Evolutionary conservation across 2,888 invertebrate species (phyloP).

Genomic region (Drosophila suboccidentalis): DNA sequence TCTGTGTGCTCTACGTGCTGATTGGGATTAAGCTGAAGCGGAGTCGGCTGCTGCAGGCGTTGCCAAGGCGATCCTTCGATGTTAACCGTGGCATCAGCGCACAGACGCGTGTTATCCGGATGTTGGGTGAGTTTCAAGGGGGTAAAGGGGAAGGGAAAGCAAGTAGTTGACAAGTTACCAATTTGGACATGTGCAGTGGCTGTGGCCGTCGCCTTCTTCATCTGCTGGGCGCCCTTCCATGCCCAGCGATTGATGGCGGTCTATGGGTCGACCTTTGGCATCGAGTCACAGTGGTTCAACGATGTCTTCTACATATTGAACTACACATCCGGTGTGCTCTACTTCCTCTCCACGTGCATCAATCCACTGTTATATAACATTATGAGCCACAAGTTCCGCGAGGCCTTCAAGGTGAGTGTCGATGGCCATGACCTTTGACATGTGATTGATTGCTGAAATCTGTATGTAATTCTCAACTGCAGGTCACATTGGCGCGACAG

Average conservation of each 20-base stretch:
- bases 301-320: slow-evolving; percentile 89
- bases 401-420: slow-evolving; percentile 88
- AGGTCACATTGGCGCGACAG: slow-evolving; percentile 85
- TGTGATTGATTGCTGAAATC: not conserved
- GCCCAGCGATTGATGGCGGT: slow-evolving; percentile 94
- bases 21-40: slow-evolving; percentile 91
- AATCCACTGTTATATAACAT: slow-evolving; percentile 90
- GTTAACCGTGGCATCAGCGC: slow-evolving; percentile 87
- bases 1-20: slow-evolving; percentile 92
- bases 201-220: slow-evolving; percentile 92
- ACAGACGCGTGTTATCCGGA: slow-evolving; percentile 91
- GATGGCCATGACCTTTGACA: not conserved
- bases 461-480: slow-evolving; percentile 1
- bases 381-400: slow-evolving; percentile 90
- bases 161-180: slow-evolving; percentile 5
- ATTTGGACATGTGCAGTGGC: slow-evolving; percentile 89
- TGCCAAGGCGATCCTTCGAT: slow-evolving; percentile 86
- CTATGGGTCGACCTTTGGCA: slow-evolving; percentile 87
- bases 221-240: slow-evolving; percentile 97
- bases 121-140: slow-evolving; percentile 88
- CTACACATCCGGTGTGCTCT: slow-evolving; percentile 89
- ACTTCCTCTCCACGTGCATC: slow-evolving; percentile 90
- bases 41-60: slow-evolving; percentile 88
- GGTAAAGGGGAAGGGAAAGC: not conserved
- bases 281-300: slow-evolving; percentile 85